Conservation (phyloP, 2,113 vertebrate genomes). For the Excalfactoria chinensis region DNA sequence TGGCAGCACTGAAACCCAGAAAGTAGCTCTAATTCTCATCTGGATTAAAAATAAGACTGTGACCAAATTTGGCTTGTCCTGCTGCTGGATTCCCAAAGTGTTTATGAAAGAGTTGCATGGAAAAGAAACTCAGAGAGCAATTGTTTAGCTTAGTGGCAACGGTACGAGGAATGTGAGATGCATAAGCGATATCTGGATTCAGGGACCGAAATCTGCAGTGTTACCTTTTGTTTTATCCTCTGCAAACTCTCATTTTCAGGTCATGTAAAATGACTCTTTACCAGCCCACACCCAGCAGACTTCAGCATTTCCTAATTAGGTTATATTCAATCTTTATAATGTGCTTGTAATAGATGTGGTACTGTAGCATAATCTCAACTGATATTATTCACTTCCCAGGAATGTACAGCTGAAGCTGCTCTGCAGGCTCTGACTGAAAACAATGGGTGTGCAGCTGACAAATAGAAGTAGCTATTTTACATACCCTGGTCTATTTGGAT, state of each 20-base stretch:
- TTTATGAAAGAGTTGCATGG: background rate
- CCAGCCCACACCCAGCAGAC: conserved; percentile 62
- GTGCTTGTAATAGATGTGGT: conserved; percentile 78
- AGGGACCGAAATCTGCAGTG: background rate
- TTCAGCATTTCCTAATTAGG: conserved; percentile 86
- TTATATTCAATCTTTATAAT: conserved; percentile 75
- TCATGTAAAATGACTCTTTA: conserved; percentile 47
- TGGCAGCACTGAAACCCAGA: background rate
- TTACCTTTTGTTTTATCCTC: conserved; percentile 53
- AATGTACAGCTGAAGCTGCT: conserved; percentile 79
- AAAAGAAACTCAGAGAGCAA: background rate
- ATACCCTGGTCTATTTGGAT: conserved; percentile 56
- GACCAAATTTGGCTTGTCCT: conserved; percentile 18
- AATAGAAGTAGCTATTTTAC: conserved; percentile 63
- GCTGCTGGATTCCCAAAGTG: background rate
- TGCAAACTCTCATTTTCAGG: conserved; percentile 56
- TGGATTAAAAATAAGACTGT: conserved; percentile 10
- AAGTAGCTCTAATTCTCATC: background rate
- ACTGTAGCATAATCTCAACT: conserved; percentile 80
- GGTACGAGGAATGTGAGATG: background rate
- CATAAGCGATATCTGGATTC: background rate
- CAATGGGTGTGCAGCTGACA: conserved; percentile 75
- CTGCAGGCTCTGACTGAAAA: conserved; percentile 71
- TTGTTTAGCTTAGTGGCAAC: background rate
- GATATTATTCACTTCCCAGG: conserved; percentile 84